Evolutionary conservation across 2,888 invertebrate species (phyloP), one percentile per base, ranked within the genome.

Genomic region (Synanthedon formicaeformis): DNA sequence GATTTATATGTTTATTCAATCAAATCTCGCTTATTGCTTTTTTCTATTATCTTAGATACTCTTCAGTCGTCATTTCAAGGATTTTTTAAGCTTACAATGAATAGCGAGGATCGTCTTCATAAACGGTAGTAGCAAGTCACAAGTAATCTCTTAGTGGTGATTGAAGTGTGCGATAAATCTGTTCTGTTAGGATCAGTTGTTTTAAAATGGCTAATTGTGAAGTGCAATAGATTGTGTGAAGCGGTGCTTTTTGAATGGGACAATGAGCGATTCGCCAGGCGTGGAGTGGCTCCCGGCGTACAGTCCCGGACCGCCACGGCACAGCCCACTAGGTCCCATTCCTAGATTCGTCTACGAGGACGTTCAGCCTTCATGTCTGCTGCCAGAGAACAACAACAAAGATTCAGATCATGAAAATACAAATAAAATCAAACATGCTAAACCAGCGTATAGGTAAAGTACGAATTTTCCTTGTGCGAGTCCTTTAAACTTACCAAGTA

Each of bases 381-480:
- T 75, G 58, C 81, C 78, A 66, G 84, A 86, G 65, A 87, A 87
- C 63, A 87, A 87, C 64, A 86, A 85, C 69, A 85, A 84, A 71
- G 83, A 84, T 61, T 62, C 64, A 14, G 85, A 82, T 53, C 83
- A 84, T 62, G 84, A 85, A 65, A 83, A 81, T 59, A 67, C 78
- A 52, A 86, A 82, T 63, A 84, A 83, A 74, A 84, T 82, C 60
- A 88, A 88, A 68, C 89, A 89, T 64, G 88, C 88, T 4, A 90
- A 90, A 67, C 90, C 90, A 58, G 89, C 89, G 6, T 89, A 89
- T 77, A 89, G 89, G 89, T 89, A 83, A 62, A 12, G n/a, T 63
- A 51, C 55, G 54, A 56, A 67, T 71, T 73, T 69, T 71, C 65
- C 65, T 63, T 58, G 64, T 60, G 60, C 54, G 62, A 58, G 52